Conservation (phyloP, 92 coral and sea anemone species). For the Palythoa heliodiscus region DNA sequence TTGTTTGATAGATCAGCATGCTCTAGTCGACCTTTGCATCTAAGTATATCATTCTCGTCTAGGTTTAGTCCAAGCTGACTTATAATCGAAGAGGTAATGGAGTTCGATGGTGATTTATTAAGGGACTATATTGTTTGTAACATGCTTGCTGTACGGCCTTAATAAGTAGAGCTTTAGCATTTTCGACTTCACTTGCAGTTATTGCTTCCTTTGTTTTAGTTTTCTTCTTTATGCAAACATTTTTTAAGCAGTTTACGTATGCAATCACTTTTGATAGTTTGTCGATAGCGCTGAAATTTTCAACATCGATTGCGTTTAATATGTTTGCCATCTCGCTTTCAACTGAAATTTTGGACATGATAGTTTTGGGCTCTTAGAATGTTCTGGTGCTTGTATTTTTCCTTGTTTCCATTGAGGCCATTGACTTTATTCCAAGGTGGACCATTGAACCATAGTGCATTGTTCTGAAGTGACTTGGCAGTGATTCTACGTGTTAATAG, state of each 20-base stretch:
- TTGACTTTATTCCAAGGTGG: background rate
- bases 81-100: no score
- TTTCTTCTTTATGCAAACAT: background rate
- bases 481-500: constrained; percentile 5
- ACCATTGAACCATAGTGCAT: background rate
- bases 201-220: no score
- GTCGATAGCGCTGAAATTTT: constrained; percentile 15
- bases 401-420: background rate
- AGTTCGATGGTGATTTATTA: no score
- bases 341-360: constrained; percentile 1
- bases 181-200: no score
- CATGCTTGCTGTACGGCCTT: no score
- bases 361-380: background rate
- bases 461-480: background rate
- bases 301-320: constrained; percentile 4
- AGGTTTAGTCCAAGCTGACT: no score
- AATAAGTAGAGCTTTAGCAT: no score
- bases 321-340: background rate
- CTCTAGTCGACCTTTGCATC: no score
- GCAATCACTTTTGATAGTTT: constrained; percentile 19
- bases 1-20: no score
- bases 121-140: no score
- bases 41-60: no score
- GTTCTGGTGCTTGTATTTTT: background rate
- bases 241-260: background rate